Evolutionary conservation across 2,797 vertebrate genomes (phyloP).

Genomic region (Dromococcyx pavoninus): DNA sequence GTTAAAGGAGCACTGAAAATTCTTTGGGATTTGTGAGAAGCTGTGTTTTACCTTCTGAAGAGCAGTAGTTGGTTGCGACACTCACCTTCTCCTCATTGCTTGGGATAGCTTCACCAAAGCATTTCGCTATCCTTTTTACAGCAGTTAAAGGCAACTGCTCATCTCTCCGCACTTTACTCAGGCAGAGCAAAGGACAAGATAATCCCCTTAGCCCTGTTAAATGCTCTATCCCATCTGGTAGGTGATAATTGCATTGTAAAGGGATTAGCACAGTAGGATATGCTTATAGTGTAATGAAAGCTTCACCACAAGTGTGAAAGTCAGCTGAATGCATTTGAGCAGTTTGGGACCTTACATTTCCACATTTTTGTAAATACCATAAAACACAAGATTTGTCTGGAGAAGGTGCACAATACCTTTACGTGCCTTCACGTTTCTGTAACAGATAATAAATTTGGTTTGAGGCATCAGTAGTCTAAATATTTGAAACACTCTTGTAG

Average conservation of each 20-base stretch:
- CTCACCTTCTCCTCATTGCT: background rate
- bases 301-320: conserved; percentile 44
- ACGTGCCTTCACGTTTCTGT: background rate
- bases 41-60: background rate
- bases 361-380: background rate
- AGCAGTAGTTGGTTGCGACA: background rate
- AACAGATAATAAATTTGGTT: background rate
- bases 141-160: background rate
- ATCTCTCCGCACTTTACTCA: background rate
- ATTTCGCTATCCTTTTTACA: conserved; percentile 9
- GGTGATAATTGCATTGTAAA: conserved; percentile 67
- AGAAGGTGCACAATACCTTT: background rate
- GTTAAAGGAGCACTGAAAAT: background rate
- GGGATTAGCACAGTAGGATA: conserved; percentile 50
- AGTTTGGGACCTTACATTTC: background rate
- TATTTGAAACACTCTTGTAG: background rate
- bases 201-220: conserved; percentile 68
- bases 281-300: conserved; percentile 43
- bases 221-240: conserved; percentile 66
- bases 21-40: background rate
- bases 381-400: background rate
- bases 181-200: conserved; percentile 61
- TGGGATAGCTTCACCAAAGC: background rate
- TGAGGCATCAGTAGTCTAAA: background rate
- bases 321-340: background rate